phyloP scores from a whole-genome alignment of 2,113 vertebrate genomes.

The Poecilia latipinna region DNA sequence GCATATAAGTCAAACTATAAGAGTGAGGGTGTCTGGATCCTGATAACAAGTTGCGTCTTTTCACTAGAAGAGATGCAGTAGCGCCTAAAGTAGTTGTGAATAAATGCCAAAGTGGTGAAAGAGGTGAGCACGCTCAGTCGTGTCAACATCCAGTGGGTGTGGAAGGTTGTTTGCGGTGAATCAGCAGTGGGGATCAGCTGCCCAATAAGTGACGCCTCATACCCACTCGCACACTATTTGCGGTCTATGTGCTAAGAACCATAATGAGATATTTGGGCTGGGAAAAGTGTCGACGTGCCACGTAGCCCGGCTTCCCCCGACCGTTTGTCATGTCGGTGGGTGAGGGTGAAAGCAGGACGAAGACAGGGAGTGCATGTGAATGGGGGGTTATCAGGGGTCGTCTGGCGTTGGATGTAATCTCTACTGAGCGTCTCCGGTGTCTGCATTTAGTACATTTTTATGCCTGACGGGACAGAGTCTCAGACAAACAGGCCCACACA shows the following conservation, averaged over 20 bases:
- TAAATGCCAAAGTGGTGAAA: constrained; percentile 1
- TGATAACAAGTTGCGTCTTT: constrained; percentile 3
- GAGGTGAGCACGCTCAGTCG: not conserved
- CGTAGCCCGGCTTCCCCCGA: not conserved
- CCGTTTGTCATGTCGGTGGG: constrained; percentile 27
- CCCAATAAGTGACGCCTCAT: constrained; percentile 4
- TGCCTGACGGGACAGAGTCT: constrained; percentile 9
- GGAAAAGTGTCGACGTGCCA: not conserved
- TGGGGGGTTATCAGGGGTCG: constrained; percentile 50
- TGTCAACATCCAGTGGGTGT: constrained; percentile 23
- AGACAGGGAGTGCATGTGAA: constrained; percentile 33
- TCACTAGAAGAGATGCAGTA: constrained; percentile 9
- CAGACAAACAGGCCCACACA: constrained; percentile 20
- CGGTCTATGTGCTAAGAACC: constrained; percentile 12
- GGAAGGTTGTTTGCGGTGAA: constrained; percentile 22
- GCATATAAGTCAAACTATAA: constrained; percentile 25
- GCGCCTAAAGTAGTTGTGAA: constrained; percentile 4
- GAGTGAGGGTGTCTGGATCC: constrained; percentile 18
- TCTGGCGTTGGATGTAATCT: constrained; percentile 46
- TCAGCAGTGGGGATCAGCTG: constrained; percentile 7
- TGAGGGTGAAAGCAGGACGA: not conserved
- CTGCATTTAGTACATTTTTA: constrained; percentile 35
- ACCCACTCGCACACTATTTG: constrained; percentile 16
- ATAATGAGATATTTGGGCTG: constrained; percentile 14
- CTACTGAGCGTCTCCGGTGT: constrained; percentile 1